phyloP scores from a whole-genome alignment of 1,140 invertebrate species.

The Triops longicaudatus region DNA sequence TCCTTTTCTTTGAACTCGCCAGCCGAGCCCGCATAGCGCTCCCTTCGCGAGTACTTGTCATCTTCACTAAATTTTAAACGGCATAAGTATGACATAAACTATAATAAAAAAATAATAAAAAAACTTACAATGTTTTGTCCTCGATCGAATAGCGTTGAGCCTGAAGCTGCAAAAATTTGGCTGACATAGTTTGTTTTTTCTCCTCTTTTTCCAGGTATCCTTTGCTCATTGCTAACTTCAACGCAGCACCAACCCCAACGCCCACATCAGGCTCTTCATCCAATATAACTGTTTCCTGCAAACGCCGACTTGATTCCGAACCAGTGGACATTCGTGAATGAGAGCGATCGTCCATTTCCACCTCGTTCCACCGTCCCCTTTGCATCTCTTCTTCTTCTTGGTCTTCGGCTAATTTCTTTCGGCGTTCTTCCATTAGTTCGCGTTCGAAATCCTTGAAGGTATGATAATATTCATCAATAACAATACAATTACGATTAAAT shows the following conservation, averaged over 20 bases:
- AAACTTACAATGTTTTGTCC: constrained; percentile 69
- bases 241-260: constrained; percentile 79
- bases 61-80: constrained; percentile 54
- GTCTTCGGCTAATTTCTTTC: constrained; percentile 28
- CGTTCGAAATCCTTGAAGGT: constrained; percentile 52
- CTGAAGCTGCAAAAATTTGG: constrained; percentile 63
- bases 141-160: constrained; percentile 94
- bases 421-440: constrained; percentile 46
- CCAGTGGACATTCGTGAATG: background rate
- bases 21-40: constrained; percentile 74
- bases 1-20: constrained; percentile 91
- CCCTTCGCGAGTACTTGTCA: constrained; percentile 67
- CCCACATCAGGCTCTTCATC: constrained; percentile 94
- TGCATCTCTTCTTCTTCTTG: constrained; percentile 41
- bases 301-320: background rate
- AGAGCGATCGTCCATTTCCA: constrained; percentile 46
- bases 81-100: constrained; percentile 26
- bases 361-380: constrained; percentile 60
- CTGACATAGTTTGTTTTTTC: constrained; percentile 47
- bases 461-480: no score
- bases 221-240: constrained; percentile 88
- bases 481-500: background rate
- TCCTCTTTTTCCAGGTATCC: constrained; percentile 85
- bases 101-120: constrained; percentile 30
- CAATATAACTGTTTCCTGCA: constrained; percentile 51